Base-by-base conservation (phyloP, 64 coral and sea anemone species). In the Actinia tenebrosa region DNA sequence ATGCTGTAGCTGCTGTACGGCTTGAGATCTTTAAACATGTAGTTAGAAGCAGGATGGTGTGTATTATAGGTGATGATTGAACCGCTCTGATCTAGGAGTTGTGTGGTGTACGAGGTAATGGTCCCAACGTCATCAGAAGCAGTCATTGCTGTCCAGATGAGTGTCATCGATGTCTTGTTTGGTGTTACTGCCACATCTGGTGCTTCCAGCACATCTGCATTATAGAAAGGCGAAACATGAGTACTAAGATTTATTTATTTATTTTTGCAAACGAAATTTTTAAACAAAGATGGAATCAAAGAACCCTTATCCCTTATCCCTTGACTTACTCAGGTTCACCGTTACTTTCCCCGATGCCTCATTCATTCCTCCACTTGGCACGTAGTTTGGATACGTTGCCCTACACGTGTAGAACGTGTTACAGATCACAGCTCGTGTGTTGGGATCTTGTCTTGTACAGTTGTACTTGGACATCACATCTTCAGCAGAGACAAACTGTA, bases 391-490 rank as follows among this genome's bases (percentile, higher is more conserved):
- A 11, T 44, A 18, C 27, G 26, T 42, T 18, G 26, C 3, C 26
- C 77, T 79, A 79, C 77, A 79, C 30, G 30, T 79, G 77, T 79
- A 79, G 77, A 42, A 44, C 8, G 16, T 79, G 10, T 42, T 79
- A 79, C 77, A 79, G 37, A 79, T 17, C 26, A 79, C 77, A 79
- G 1, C 27, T 79, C 77, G 27, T 18, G 77, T 44, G 37, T 42
- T 79, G 42, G 77, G 77, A 79, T 79, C 77, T 79, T 79, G 27
- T 79, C 77, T 79, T 44, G 10, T 79, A 79, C 77, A 79, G 27
- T 79, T 58, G 56, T 58, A 58, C 56, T 58, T 58, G 56, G 56
- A 58, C 56, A 58, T 11, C 56, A 58, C 56, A 11, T 58, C 56
- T 58, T 58, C 56, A 58, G 56, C 56, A 58, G 56, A 58, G 56